phyloP scores from a whole-genome alignment of 2,113 vertebrate genomes.

The Hiodon alosoides region DNA sequence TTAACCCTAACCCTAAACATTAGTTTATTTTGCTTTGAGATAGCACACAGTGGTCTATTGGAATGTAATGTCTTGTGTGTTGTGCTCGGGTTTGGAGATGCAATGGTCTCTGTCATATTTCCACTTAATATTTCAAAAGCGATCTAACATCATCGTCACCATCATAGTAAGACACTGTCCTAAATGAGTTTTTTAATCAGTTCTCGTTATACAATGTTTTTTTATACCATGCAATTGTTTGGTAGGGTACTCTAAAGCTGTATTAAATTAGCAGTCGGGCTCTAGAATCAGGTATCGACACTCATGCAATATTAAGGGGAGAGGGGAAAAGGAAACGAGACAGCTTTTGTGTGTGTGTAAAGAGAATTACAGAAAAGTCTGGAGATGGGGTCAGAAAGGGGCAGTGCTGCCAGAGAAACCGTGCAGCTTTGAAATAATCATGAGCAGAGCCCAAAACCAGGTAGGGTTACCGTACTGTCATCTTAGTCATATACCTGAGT shows the following conservation, averaged over 20 bases:
- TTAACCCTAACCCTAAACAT: too few relatives aligned
- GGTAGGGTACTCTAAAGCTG: not conserved
- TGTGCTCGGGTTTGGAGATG: too few relatives aligned
- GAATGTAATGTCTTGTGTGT: too few relatives aligned
- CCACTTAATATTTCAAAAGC: too few relatives aligned
- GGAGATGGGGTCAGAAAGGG: constrained; percentile 40
- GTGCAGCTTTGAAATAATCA: constrained; percentile 68
- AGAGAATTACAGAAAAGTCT: constrained; percentile 31
- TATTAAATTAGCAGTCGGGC: not conserved
- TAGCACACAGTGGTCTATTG: too few relatives aligned
- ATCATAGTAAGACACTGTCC: not conserved
- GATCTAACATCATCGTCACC: too few relatives aligned
- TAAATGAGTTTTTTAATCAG: not conserved
- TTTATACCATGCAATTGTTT: not conserved
- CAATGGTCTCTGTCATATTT: too few relatives aligned
- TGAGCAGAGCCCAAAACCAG: constrained; percentile 56
- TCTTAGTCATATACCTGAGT: constrained; percentile 41
- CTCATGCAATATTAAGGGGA: not conserved
- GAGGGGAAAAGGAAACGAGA: not conserved
- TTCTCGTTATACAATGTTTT: too few relatives aligned
- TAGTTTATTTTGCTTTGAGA: too few relatives aligned
- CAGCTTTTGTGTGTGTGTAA: not conserved
- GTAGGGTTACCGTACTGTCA: constrained; percentile 62
- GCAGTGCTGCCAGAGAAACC: constrained; percentile 50
- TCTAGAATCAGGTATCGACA: not conserved